Base-by-base conservation (phyloP, 1,140 invertebrate species). In the Saccostrea cuccullata region DNA sequence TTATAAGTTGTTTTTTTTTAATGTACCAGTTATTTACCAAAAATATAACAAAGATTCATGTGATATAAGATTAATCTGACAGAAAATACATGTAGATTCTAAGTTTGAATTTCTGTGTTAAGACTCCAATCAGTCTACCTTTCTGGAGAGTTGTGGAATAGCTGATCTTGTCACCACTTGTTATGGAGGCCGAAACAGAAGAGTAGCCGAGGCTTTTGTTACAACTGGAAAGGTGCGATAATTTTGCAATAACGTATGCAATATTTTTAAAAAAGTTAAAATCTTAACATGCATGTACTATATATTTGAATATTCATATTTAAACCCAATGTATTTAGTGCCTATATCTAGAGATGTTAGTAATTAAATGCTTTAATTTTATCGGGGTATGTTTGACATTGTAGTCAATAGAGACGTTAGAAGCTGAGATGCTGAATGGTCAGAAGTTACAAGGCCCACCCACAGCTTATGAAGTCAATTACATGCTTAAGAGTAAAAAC, bases 151-250 rank as follows among this genome's bases (percentile, higher is more conserved):
- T 92, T 99, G 99, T 94, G 99, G 99, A 64, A 97, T 99, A 15
- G 99, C 99, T 86, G 99, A 99, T 96, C 96, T 99, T 47, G 98
- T 99, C 89, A 99, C 99, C 0, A 99, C 99, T 4, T 99, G 99
- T 94, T 99, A 99, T 94, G 99, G 98, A 95, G 99, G 99, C 11
- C 96, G 99, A 86, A 99, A 99, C 95, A 96, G 99, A 90, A 97
- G 97, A 94, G 98, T 99, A 23, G 97, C 98, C 0, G 98, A 99
- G 94, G 98, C 98, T 20, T 99, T 98, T 95, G 98, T 97, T 92
- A 93, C 92, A 82, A 98, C 98, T 11, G 97, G 97, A 90, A 99
- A 99, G 96, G 97, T 77, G 13, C 70, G 36, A 47, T 47, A 8
- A 47, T 47, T 47, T 47, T 47, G 47, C 5, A 47, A 47, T 8